Conservation (phyloP, 2,888 invertebrate species). For the Nymphalis urticae region DNA sequence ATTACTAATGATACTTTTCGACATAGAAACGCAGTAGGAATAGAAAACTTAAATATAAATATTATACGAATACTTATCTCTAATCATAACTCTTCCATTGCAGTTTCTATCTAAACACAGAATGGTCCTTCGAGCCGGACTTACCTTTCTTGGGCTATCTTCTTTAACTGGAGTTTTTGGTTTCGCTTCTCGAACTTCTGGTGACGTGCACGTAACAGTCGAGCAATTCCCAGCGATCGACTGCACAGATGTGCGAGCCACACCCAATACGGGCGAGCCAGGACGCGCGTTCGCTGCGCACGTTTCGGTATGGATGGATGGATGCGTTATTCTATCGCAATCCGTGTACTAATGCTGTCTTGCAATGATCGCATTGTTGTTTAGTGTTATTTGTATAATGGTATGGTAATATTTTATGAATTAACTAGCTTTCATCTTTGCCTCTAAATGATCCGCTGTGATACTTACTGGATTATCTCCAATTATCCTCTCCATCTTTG, state of each 20-base stretch:
- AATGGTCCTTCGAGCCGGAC: conserved; percentile 18
- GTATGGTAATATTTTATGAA: background rate
- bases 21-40: too few relatives aligned
- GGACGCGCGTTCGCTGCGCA: conserved; percentile 63
- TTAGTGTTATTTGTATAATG: background rate
- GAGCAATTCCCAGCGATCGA: conserved; percentile 51
- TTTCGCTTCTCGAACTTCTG: conserved; percentile 45
- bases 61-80: background rate
- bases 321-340: conserved; percentile 21
- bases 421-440: background rate
- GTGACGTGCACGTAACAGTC: conserved; percentile 42
- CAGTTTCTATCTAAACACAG: background rate
- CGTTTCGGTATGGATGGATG: conserved; percentile 24
- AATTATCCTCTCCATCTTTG: conserved; percentile 7
- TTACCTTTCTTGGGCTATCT: conserved; percentile 41
- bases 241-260: conserved; percentile 49
- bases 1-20: too few relatives aligned
- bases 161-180: conserved; percentile 41
- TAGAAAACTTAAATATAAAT: too few relatives aligned
- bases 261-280: conserved; percentile 59
- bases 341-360: background rate
- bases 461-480: conserved; percentile 24
- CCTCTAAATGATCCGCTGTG: conserved; percentile 22
- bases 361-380: background rate
- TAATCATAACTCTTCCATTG: background rate